These are phyloP conservation scores for Poeciliopsis gracilis DNA, from an alignment of 2,797 vertebrate species.

Conservation along the genomic window DNA sequence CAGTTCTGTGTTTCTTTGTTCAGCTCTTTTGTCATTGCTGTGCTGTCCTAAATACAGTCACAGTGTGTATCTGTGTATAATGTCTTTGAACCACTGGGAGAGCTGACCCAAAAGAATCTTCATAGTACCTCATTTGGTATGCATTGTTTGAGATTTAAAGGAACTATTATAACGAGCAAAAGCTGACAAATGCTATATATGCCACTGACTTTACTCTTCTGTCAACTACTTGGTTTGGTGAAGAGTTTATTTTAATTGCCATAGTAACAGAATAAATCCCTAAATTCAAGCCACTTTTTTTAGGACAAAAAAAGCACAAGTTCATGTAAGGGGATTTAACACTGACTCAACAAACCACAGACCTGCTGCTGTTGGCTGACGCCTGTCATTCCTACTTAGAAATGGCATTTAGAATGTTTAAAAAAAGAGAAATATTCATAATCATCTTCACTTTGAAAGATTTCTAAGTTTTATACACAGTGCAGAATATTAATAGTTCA, in stretches of 20 bases:
- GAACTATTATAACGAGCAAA: slow-evolving; percentile 25
- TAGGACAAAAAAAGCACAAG: slow-evolving; percentile 70
- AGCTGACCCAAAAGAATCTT: slow-evolving; percentile 51
- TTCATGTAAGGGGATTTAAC: slow-evolving; percentile 38
- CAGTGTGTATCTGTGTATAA: not conserved
- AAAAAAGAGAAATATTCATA: slow-evolving; percentile 54
- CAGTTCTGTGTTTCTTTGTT: slow-evolving; percentile 25
- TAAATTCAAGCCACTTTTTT: slow-evolving; percentile 39
- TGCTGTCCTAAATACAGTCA: not conserved
- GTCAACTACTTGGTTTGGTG: slow-evolving; percentile 21
- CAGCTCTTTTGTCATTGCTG: not conserved
- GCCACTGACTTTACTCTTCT: slow-evolving; percentile 20
- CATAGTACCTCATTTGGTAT: slow-evolving; percentile 66
- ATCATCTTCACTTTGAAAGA: slow-evolving; percentile 50
- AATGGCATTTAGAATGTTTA: slow-evolving; percentile 51
- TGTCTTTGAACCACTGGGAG: slow-evolving; percentile 21
- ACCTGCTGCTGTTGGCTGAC: slow-evolving; percentile 34
- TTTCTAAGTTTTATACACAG: slow-evolving; percentile 41
- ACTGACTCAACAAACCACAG: slow-evolving; percentile 32
- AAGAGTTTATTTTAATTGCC: slow-evolving; percentile 29
- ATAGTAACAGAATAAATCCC: slow-evolving; percentile 44
- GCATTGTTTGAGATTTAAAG: slow-evolving; percentile 57
- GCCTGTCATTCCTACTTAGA: slow-evolving; percentile 58
- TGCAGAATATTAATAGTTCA: slow-evolving; percentile 55
- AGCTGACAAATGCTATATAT: slow-evolving; percentile 18